A percentile compares a stretch with the other conserved stretches of the same genome.
Conservation (phyloP, 2,797 vertebrate species). For the Silurus aristotelis region DNA sequence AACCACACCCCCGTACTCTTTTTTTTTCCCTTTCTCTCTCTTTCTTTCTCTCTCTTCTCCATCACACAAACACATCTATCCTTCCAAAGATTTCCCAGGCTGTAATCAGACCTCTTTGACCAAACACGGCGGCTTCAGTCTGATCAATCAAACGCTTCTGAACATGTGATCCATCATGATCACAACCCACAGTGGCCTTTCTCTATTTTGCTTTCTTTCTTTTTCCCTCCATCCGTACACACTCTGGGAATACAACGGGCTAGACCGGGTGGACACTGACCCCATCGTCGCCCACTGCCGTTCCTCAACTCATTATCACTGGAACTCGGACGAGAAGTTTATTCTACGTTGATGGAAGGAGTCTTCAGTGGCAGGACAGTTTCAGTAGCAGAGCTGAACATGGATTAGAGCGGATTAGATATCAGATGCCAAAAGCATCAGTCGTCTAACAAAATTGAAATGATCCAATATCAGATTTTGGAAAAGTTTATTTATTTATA, state of each 20-base stretch:
- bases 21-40: slow-evolving; percentile 10
- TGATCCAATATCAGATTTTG: too few species aligned
- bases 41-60: slow-evolving; percentile 15
- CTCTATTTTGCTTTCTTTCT: background rate
- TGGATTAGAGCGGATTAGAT: too few species aligned
- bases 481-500: too few species aligned
- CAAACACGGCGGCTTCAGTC: slow-evolving; percentile 54
- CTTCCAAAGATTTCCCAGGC: slow-evolving; percentile 56
- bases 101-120: slow-evolving; percentile 52
- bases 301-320: background rate
- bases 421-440: too few species aligned
- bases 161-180: slow-evolving; percentile 60
- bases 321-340: background rate
- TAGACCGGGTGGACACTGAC: slow-evolving; percentile 13
- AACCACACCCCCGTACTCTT: slow-evolving; percentile 51
- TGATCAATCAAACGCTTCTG: slow-evolving; percentile 58
- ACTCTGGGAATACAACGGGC: slow-evolving; percentile 39
- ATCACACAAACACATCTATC: slow-evolving; percentile 31
- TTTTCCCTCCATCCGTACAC: slow-evolving; percentile 25
- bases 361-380: background rate
- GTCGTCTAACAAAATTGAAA: too few species aligned
- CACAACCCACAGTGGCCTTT: slow-evolving; percentile 50
- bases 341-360: background rate
- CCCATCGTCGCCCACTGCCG: background rate
- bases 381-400: too few species aligned